Conservation (phyloP, 2,888 invertebrate genomes). For the Dioctria rufipes region DNA sequence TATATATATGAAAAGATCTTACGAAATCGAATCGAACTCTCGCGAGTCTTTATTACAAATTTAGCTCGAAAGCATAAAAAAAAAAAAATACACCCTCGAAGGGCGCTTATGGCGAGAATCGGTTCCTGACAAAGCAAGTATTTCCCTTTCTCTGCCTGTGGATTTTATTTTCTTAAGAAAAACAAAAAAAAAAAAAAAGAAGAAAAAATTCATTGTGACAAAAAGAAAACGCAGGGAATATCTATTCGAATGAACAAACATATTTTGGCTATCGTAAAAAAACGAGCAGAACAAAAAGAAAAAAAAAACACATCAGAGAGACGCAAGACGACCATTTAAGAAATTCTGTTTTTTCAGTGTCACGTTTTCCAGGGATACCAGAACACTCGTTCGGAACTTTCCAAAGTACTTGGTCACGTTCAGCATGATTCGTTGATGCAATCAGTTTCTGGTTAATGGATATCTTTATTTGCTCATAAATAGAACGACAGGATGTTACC, state of each 20-base stretch:
- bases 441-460: constrained; percentile 36
- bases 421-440: constrained; percentile 18
- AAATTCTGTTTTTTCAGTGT: constrained; percentile 31
- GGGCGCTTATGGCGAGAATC: background rate
- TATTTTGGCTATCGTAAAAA: constrained; percentile 1
- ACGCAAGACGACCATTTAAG: constrained; percentile 26
- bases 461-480: constrained; percentile 42
- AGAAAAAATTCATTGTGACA: background rate
- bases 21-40: background rate
- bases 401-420: constrained; percentile 23
- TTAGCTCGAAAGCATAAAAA: background rate
- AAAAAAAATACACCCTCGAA: background rate
- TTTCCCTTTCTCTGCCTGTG: background rate
- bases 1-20: background rate
- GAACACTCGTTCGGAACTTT: background rate
- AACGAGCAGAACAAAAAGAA: background rate
- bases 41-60: constrained; percentile 20
- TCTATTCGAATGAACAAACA: constrained; percentile 13
- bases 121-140: background rate
- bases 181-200: too few relatives aligned
- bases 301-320: background rate
- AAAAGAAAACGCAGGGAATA: background rate
- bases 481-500: constrained; percentile 18
- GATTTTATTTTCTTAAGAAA: background rate
- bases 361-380: constrained; percentile 9